phyloP scores from a whole-genome alignment of 2,113 vertebrate genomes.

The Chloropsis cyanopogon region DNA sequence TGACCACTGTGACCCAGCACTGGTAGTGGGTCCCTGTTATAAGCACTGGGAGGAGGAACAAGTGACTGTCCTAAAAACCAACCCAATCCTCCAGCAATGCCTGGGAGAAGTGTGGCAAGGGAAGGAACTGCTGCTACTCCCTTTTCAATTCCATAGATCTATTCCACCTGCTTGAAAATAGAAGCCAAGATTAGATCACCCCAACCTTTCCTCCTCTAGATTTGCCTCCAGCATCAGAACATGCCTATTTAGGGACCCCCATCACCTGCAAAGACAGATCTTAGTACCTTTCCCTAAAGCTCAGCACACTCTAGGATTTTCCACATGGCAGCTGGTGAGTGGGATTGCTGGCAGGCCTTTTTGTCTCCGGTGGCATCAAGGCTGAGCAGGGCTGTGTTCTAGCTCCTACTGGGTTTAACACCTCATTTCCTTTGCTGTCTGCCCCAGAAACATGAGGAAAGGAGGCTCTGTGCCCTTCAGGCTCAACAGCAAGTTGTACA shows the following conservation, averaged over 20 bases:
- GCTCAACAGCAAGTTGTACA: neutral
- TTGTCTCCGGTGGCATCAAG: neutral
- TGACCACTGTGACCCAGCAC: rapidly evolving
- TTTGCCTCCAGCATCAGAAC: neutral
- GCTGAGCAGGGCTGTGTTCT: constrained; percentile 10
- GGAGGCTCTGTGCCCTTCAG: neutral
- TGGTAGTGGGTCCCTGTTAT: no score
- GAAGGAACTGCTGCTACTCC: neutral
- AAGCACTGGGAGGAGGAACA: neutral
- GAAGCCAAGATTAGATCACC: neutral
- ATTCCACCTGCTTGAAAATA: neutral
- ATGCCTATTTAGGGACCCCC: neutral
- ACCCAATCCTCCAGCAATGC: neutral
- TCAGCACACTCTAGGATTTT: neutral
- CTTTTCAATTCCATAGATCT: neutral
- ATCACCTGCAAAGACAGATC: neutral
- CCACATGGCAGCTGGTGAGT: constrained; percentile 37
- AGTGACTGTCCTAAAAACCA: neutral
- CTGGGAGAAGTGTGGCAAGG: neutral
- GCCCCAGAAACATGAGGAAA: neutral
- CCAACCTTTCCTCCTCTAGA: neutral
- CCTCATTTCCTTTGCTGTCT: neutral
- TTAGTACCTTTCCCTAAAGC: neutral
- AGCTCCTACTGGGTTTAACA: constrained; percentile 34
- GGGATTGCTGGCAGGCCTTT: constrained; percentile 49